These are phyloP conservation scores for Scaptomyza montana DNA, from an alignment of 1,140 invertebrate species.

Conservation along the genomic window DNA sequence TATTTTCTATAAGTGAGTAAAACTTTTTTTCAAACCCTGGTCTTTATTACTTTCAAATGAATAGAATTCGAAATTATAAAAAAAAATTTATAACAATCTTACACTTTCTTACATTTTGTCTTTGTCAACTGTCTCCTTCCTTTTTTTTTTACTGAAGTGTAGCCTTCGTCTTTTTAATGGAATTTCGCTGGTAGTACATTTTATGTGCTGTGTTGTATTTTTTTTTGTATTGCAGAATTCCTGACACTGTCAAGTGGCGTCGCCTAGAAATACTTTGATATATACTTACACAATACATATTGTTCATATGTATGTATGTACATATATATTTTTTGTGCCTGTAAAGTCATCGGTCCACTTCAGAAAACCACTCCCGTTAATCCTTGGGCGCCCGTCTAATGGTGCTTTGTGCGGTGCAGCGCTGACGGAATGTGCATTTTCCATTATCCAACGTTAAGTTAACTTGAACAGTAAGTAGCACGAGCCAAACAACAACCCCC, in stretches of 20 bases:
- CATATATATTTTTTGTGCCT: conserved; percentile 6
- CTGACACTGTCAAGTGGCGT: conserved; percentile 38
- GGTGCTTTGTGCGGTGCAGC: conserved; percentile 50
- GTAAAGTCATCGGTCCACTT: conserved; percentile 52
- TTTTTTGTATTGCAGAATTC: conserved; percentile 16
- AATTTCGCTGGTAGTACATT: conserved; percentile 34
- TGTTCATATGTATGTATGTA: background rate
- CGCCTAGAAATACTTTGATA: conserved; percentile 28
- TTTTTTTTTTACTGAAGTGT: background rate
- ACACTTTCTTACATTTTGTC: too few relatives aligned
- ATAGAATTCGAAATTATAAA: too few relatives aligned
- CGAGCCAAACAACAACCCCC: conserved; percentile 19
- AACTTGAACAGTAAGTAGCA: conserved; percentile 65
- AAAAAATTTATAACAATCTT: too few relatives aligned
- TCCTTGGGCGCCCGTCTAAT: conserved; percentile 67
- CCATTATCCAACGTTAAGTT: conserved; percentile 51
- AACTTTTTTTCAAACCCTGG: too few relatives aligned
- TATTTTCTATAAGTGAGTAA: too few relatives aligned
- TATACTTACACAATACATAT: background rate
- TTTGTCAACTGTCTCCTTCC: background rate
- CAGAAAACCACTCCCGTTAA: conserved; percentile 45
- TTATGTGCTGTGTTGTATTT: conserved; percentile 4
- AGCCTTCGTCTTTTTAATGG: background rate
- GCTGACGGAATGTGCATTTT: conserved; percentile 71
- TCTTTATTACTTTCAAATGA: too few relatives aligned